Evolutionary conservation across 64 coral and sea anemone genomes (phyloP).

Genomic region (Montipora capricornis): DNA sequence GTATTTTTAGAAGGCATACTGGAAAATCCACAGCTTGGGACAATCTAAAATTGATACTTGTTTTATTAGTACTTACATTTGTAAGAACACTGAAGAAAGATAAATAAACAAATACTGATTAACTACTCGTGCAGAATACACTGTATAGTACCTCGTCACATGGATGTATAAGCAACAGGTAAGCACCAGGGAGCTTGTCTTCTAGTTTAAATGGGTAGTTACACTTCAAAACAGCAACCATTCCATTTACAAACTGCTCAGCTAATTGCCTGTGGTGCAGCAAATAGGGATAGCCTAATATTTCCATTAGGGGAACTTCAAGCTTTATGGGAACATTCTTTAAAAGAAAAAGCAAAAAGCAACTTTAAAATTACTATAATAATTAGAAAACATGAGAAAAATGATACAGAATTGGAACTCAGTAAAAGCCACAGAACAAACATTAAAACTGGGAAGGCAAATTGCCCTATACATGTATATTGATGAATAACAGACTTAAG

Average conservation of each 20-base stretch:
- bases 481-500: no score
- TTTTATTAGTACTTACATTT: no score
- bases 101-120: background rate
- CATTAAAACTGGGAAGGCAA: no score
- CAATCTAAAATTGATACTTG: no score
- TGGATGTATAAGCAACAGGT: slow-evolving; percentile 82
- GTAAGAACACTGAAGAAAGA: background rate
- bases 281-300: slow-evolving; percentile 74
- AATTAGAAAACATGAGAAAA: no score
- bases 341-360: background rate
- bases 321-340: slow-evolving; percentile 31
- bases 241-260: slow-evolving; percentile 61
- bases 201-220: slow-evolving; percentile 44
- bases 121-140: background rate
- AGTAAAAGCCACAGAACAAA: background rate
- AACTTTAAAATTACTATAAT: background rate
- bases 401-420: background rate
- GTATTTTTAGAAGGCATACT: no score
- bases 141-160: slow-evolving; percentile 40
- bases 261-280: slow-evolving; percentile 63
- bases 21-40: no score
- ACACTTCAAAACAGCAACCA: slow-evolving; percentile 63
- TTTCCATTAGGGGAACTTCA: slow-evolving; percentile 64
- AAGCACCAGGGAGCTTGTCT: slow-evolving; percentile 76
- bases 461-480: no score